Conservation (phyloP, 2,888 invertebrate genomes). For the Drosophila melanocephala region DNA sequence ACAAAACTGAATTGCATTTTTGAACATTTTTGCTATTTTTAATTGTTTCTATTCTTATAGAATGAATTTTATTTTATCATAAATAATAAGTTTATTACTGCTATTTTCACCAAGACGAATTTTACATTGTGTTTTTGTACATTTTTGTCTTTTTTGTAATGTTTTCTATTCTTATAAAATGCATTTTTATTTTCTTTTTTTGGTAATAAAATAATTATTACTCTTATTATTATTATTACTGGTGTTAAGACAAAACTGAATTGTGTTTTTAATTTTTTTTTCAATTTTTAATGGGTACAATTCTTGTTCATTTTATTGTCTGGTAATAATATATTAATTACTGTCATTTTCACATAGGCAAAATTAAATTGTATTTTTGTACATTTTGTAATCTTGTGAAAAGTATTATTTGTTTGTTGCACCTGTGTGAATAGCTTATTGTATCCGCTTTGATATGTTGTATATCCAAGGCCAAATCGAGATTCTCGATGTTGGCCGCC, state of each 20-base stretch:
- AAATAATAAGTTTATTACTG: background rate
- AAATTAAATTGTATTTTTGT: background rate
- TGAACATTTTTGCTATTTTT: no score
- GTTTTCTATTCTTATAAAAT: no score
- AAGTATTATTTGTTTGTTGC: slow-evolving; percentile 18
- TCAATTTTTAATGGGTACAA: background rate
- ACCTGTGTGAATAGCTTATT: slow-evolving; percentile 86
- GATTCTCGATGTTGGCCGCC: slow-evolving; percentile 85
- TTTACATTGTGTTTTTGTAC: background rate
- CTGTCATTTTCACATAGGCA: background rate
- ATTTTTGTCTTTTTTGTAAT: background rate
- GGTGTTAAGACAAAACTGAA: background rate
- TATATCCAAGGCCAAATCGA: slow-evolving; percentile 86
- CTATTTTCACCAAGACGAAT: background rate
- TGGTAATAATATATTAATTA: background rate
- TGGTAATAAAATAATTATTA: background rate
- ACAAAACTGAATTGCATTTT: no score
- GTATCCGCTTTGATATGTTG: slow-evolving; percentile 85
- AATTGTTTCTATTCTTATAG: background rate
- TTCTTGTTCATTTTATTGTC: background rate
- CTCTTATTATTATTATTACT: background rate
- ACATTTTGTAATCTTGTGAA: background rate
- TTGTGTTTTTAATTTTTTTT: background rate
- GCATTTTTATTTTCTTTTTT: background rate
- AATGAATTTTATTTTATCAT: background rate